Percentiles rank a stretch among this genome's conserved stretches.
phyloP scores from a whole-genome alignment of 2,113 vertebrate species.

The Brienomyrus longianalis region DNA sequence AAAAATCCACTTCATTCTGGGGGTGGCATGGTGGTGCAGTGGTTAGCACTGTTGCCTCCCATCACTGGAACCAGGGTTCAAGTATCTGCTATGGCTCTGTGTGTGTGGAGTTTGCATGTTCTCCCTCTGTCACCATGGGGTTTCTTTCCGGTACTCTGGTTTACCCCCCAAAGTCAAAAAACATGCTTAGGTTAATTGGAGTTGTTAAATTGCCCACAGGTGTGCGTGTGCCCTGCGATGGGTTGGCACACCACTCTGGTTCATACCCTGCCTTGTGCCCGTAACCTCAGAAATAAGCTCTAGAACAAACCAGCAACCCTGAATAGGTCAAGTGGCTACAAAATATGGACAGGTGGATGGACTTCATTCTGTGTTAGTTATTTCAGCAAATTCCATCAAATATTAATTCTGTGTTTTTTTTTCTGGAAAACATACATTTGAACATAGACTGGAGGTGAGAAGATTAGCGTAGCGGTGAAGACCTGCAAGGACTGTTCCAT shows the following conservation, averaged over 20 bases:
- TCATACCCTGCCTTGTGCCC: neutral
- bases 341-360: neutral
- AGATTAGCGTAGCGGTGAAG: slow-evolving; percentile 78
- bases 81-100: neutral
- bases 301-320: neutral
- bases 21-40: neutral
- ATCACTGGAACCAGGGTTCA: neutral
- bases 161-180: too few relatives aligned
- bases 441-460: slow-evolving; percentile 64
- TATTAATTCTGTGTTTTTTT: neutral
- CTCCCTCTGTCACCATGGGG: neutral
- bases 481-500: slow-evolving; percentile 88
- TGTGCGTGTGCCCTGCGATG: neutral
- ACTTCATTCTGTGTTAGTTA: neutral
- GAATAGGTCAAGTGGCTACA: neutral
- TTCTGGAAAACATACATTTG: neutral
- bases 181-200: neutral
- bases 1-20: neutral
- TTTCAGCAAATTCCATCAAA: neutral
- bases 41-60: neutral
- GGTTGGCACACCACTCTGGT: neutral
- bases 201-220: neutral
- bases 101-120: neutral
- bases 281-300: too few relatives aligned
- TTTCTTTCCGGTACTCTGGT: too few relatives aligned